Percentiles rank a stretch among this genome's conserved stretches.
Conservation (phyloP, 1,140 invertebrate genomes). For the Campodea augens region DNA sequence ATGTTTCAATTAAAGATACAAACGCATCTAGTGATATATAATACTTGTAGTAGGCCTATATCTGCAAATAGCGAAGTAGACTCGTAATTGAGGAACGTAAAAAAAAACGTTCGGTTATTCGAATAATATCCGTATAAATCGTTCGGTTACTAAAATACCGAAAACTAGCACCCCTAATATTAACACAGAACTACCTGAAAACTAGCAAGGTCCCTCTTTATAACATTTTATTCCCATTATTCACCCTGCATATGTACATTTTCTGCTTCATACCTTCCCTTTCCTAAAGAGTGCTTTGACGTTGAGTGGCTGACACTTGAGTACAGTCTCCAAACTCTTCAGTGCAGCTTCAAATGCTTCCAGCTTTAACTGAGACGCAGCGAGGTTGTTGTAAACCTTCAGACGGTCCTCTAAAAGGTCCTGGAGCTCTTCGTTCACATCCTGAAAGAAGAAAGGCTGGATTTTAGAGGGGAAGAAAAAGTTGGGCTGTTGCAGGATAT, state of each 20-base stretch:
- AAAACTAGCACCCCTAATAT: too few species aligned
- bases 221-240: conserved; percentile 4
- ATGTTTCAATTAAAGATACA: too few species aligned
- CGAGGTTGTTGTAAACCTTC: conserved; percentile 74
- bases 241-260: conserved; percentile 16
- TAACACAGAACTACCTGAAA: conserved; percentile 16
- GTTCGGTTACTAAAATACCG: too few species aligned
- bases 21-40: too few species aligned
- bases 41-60: too few species aligned
- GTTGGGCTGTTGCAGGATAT: too few species aligned
- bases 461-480: too few species aligned
- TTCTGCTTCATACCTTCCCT: conserved; percentile 37
- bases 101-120: too few species aligned
- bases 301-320: conserved; percentile 64
- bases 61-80: background rate
- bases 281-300: conserved; percentile 77
- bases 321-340: conserved; percentile 54
- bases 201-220: background rate
- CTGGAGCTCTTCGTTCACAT: conserved; percentile 19
- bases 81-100: background rate
- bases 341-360: conserved; percentile 61
- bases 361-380: conserved; percentile 69
- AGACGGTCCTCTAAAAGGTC: conserved; percentile 50
- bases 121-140: too few species aligned
- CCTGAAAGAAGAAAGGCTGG: conserved; percentile 10